Percentiles rank a stretch among this genome's conserved stretches.
phyloP scores from a whole-genome alignment of 2,797 vertebrate species.

The Macroramphosus scolopax region DNA sequence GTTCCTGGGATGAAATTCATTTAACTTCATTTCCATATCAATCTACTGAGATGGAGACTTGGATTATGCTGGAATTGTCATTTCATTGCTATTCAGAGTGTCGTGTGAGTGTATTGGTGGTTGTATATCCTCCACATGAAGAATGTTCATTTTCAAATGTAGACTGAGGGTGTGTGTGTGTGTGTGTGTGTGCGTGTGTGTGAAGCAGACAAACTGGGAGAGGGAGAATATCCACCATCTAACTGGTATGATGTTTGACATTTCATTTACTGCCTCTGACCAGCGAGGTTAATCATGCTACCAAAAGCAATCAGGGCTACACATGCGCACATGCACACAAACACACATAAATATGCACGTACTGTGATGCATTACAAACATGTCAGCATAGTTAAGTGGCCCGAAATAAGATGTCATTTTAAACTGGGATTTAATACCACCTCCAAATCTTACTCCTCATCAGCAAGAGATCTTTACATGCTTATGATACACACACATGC shows the following conservation, averaged over 20 bases:
- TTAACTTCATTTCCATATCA: conserved; percentile 66
- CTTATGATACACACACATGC: too few species aligned
- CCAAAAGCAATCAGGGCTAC: conserved; percentile 65
- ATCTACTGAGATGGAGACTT: conserved; percentile 38
- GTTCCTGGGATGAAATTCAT: conserved; percentile 54
- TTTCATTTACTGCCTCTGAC: conserved; percentile 71
- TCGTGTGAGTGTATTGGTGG: conserved; percentile 25
- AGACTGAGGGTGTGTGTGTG: conserved; percentile 8
- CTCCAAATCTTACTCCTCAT: too few species aligned
- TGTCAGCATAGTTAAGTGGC: conserved; percentile 45
- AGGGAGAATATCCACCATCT: conserved; percentile 43
- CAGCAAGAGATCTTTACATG: too few species aligned
- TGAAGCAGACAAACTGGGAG: background rate
- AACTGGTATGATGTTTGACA: conserved; percentile 73
- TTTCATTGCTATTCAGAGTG: conserved; percentile 47
- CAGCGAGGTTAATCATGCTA: conserved; percentile 69
- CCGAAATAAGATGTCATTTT: conserved; percentile 64
- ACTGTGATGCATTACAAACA: conserved; percentile 52
- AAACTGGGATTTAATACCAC: conserved; percentile 43
- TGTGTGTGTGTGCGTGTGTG: conserved; percentile 22
- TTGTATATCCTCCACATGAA: conserved; percentile 35
- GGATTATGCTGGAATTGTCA: conserved; percentile 56
- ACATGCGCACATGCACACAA: conserved; percentile 19
- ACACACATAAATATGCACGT: conserved; percentile 5
- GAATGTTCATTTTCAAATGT: conserved; percentile 45